Evolutionary conservation across 37 sponge, comb jelly and placozoan species (phyloP), one percentile per base, ranked within the genome.

Genomic region (Spongilla lacustris): DNA sequence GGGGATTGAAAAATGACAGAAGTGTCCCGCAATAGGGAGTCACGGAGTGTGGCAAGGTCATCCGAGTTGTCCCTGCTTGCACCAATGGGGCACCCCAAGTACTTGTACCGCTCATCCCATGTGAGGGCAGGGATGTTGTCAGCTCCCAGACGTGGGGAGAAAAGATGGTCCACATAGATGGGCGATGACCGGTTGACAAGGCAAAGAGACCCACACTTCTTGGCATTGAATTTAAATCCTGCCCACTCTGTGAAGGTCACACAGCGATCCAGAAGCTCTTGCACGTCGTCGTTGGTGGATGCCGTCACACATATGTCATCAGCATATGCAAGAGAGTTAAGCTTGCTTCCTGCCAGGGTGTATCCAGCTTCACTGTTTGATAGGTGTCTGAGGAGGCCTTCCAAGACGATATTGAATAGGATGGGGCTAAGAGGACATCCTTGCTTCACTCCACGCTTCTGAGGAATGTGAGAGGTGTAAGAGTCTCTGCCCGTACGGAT

Each of bases 361-460:
- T 27, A 11, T 37, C 79, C 78, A 23, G 79, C 80, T 6, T 14
- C n/a, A 22, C 66, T 24, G 25, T 21, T 9, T 2, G 10, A 21
- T 1, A 87, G 13, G 22, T 36, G 21, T 19, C 29, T 23, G 2
- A 87, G 69, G 41, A 73, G 31, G 2, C 88, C 88, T 35, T 87
- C 81, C 38, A 87, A 24, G 28, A 66, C 75, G 8, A 87, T 34
- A 66, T 87, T 81, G 35, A 86, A 86, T 2, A 86, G 80, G 3
- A 86, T 31, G 0, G 80, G 80, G 49, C 87, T 71, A 6, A 87
- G 23, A 12, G 88, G 86, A 46, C 86, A 85, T 23, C 86, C 86
- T 41, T 85, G 86, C 33, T 87, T 80, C 4, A 87, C 74, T 0
- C 87, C 87, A 24, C 69, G n/a, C 32, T 2, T 13, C 13, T 24